These are phyloP conservation scores for Eunapius fragilis DNA, from an alignment of 37 sponge, comb jelly and placozoan species.

Conservation along the genomic window DNA sequence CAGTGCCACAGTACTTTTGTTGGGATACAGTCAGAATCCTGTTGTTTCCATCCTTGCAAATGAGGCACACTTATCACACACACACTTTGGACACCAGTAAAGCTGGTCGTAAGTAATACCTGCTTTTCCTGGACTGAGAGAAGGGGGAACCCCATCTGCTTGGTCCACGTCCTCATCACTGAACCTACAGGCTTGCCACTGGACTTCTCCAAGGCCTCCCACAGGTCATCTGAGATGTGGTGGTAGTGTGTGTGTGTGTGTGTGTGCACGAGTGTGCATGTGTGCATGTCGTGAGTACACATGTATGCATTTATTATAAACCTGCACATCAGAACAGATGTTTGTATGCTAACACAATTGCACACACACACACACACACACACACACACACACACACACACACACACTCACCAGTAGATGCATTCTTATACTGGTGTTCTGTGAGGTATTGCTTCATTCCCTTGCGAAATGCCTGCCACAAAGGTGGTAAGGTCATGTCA, in stretches of 20 bases:
- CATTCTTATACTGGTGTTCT: slow-evolving; percentile 73
- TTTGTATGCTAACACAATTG: background rate
- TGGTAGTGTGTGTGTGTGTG: background rate
- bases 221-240: slow-evolving; percentile 63
- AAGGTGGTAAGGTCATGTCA: background rate
- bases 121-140: slow-evolving; percentile 71
- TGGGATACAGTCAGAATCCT: slow-evolving; percentile 62
- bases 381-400: slow-evolving; percentile 14
- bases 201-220: slow-evolving; percentile 67
- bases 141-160: slow-evolving; percentile 96
- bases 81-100: too few relatives aligned
- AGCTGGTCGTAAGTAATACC: slow-evolving; percentile 30
- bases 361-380: background rate
- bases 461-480: slow-evolving; percentile 76
- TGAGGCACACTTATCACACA: background rate
- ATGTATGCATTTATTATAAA: too few relatives aligned
- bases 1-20: slow-evolving; percentile 88
- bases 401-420: slow-evolving; percentile 60
- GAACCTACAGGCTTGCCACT: slow-evolving; percentile 73
- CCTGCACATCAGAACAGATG: too few relatives aligned
- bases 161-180: slow-evolving; percentile 94
- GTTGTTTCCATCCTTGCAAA: slow-evolving; percentile 54
- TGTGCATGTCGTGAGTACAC: too few relatives aligned
- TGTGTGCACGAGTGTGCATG: background rate
- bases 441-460: slow-evolving; percentile 82